Conservation (phyloP, 2,113 vertebrate genomes). For the Coregonus clupeaformis region DNA sequence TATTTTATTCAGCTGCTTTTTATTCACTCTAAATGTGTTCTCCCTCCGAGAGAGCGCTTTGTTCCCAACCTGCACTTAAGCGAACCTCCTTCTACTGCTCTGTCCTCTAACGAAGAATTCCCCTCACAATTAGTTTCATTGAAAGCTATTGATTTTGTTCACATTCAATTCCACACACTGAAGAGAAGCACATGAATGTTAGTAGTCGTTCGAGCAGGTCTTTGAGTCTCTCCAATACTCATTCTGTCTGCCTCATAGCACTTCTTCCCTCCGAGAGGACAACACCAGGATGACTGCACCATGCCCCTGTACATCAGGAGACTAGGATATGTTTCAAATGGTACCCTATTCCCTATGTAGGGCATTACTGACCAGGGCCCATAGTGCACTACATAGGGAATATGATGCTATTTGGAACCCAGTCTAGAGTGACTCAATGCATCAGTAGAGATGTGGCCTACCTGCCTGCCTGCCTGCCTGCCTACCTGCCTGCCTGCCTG, state of each 20-base stretch:
- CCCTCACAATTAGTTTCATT: constrained; percentile 76
- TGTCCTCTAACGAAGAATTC: constrained; percentile 40
- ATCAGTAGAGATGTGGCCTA: constrained; percentile 68
- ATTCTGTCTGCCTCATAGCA: constrained; percentile 74
- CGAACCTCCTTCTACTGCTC: constrained; percentile 29
- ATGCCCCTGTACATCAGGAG: too few relatives aligned
- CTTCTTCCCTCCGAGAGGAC: constrained; percentile 21
- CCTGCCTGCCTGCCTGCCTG: constrained; percentile 36
- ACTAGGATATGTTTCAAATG: too few relatives aligned
- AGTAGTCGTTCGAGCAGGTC: constrained; percentile 73
- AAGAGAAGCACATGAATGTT: constrained; percentile 73
- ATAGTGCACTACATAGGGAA: too few relatives aligned
- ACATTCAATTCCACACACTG: constrained; percentile 74
- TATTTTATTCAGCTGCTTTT: constrained; percentile 72
- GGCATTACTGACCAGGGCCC: too few relatives aligned
- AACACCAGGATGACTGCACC: too few relatives aligned
- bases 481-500: too few relatives aligned
- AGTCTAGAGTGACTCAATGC: constrained; percentile 70
- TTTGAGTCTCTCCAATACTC: constrained; percentile 77
- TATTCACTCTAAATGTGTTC: constrained; percentile 70
- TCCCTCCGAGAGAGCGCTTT: constrained; percentile 12
- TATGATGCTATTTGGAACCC: constrained; percentile 46
- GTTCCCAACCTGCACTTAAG: too few relatives aligned
- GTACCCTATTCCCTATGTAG: too few relatives aligned
- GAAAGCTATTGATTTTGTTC: constrained; percentile 75